A percentile compares a stretch with the other conserved stretches of the same genome.
Conservation (phyloP, 2,797 vertebrate species). For the Pitangus sulphuratus region DNA sequence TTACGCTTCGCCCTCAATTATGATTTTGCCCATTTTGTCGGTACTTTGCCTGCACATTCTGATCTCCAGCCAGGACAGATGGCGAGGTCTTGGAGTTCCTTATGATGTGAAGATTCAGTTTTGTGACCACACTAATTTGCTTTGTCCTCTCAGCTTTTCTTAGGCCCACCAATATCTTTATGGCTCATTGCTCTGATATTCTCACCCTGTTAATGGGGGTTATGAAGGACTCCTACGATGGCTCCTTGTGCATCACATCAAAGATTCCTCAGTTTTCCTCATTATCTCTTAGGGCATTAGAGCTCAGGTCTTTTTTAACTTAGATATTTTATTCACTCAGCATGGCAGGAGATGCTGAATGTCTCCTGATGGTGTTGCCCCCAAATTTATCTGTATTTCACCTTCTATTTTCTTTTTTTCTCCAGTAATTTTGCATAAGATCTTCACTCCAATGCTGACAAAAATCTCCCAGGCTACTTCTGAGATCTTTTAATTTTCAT, state of each 20-base stretch:
- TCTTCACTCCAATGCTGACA: neutral
- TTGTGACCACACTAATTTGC: neutral
- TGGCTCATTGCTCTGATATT: neutral
- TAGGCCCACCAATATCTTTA: neutral
- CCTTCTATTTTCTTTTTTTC: neutral
- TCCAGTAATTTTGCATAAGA: neutral
- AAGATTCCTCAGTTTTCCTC: neutral
- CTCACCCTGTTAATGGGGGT: neutral
- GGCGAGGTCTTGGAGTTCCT: neutral
- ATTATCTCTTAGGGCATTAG: neutral
- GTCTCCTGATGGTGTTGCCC: neutral
- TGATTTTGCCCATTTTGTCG: neutral
- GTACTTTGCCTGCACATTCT: neutral
- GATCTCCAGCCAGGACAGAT: neutral
- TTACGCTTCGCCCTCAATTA: neutral
- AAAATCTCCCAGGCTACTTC: neutral
- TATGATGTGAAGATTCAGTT: neutral
- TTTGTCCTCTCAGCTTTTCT: neutral
- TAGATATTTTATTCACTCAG: neutral
- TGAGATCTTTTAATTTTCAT: neutral
- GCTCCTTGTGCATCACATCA: neutral
- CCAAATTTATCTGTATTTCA: neutral
- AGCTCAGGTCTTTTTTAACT: neutral
- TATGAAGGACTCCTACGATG: neutral
- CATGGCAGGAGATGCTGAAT: rapidly evolving